Evolutionary conservation across 2,113 vertebrate genomes (phyloP).

Genomic region (Oryzias curvinotus): DNA sequence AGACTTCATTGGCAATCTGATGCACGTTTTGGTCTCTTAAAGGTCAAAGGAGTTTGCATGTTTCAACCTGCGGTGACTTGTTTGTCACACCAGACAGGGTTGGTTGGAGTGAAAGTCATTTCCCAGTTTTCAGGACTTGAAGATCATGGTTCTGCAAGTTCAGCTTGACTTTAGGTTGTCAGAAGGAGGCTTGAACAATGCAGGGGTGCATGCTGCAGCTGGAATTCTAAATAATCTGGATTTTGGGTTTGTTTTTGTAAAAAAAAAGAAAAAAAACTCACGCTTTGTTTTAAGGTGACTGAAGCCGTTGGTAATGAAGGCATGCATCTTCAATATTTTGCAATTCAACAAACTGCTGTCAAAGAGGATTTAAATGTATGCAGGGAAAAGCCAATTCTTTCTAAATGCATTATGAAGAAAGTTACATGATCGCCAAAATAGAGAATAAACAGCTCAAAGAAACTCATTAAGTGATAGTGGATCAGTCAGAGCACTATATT

Average conservation of each 20-base stretch:
- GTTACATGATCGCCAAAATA: no score
- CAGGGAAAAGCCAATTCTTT: background rate
- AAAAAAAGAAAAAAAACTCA: slow-evolving; percentile 65
- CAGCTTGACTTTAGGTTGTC: slow-evolving; percentile 38
- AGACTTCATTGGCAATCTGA: background rate
- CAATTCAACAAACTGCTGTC: no score
- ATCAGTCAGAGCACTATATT: no score
- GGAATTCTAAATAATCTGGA: slow-evolving; percentile 67
- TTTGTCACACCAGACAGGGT: slow-evolving; percentile 23
- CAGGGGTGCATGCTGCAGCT: slow-evolving; percentile 41
- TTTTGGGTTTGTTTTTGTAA: slow-evolving; percentile 65
- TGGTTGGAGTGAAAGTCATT: slow-evolving; percentile 50
- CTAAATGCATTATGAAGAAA: no score
- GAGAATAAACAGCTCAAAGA: no score
- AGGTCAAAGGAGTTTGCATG: background rate
- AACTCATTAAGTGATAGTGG: no score
- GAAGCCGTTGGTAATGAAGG: no score
- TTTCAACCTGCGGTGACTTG: slow-evolving; percentile 22
- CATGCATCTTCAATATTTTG: no score
- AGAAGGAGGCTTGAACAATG: slow-evolving; percentile 51
- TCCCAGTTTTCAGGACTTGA: slow-evolving; percentile 34
- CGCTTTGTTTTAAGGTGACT: slow-evolving; percentile 65
- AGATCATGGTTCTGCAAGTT: slow-evolving; percentile 57
- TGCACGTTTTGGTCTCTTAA: background rate
- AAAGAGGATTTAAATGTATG: slow-evolving; percentile 2